Percentiles rank a stretch among this genome's conserved stretches.
These are phyloP conservation scores for Aspidiotus destructor DNA, from an alignment of 2,888 invertebrate species.

Conservation along the genomic window DNA sequence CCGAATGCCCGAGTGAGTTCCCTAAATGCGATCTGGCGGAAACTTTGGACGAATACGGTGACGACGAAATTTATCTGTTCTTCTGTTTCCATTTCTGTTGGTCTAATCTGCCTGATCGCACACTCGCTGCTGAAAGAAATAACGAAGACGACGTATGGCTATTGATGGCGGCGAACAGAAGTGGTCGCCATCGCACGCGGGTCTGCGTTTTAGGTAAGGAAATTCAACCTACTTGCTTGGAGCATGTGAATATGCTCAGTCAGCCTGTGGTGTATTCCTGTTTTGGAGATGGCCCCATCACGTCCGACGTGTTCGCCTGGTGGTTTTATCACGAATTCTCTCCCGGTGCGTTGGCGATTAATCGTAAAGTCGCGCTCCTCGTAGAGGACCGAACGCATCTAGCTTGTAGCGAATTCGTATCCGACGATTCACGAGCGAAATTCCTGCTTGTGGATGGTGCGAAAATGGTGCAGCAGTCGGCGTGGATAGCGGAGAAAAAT, in stretches of 20 bases:
- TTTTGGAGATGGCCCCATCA: slow-evolving; percentile 44
- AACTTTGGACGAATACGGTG: slow-evolving; percentile 40
- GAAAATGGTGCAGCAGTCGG: slow-evolving; percentile 38
- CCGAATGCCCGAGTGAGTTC: slow-evolving; percentile 29
- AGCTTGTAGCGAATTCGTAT: slow-evolving; percentile 42
- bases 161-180: slow-evolving; percentile 45
- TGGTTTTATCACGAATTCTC: slow-evolving; percentile 47
- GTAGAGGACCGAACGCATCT: slow-evolving; percentile 41
- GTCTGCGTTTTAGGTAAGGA: slow-evolving; percentile 45
- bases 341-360: slow-evolving; percentile 44
- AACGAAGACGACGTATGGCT: slow-evolving; percentile 40
- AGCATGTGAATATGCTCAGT: slow-evolving; percentile 45
- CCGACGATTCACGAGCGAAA: slow-evolving; percentile 42
- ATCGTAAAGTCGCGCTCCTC: slow-evolving; percentile 43
- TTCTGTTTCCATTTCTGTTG: slow-evolving; percentile 44
- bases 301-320: slow-evolving; percentile 45
- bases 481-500: slow-evolving; percentile 15
- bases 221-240: slow-evolving; percentile 44
- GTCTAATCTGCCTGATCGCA: slow-evolving; percentile 42
- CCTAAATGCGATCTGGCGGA: slow-evolving; percentile 11
- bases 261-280: slow-evolving; percentile 44
- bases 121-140: neutral
- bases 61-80: slow-evolving; percentile 43
- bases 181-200: slow-evolving; percentile 45
- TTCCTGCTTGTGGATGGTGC: slow-evolving; percentile 11